A percentile compares a stretch with the other conserved stretches of the same genome.
Evolutionary conservation across 2,113 vertebrate species (phyloP).

Genomic region (Nymphicus hollandicus): DNA sequence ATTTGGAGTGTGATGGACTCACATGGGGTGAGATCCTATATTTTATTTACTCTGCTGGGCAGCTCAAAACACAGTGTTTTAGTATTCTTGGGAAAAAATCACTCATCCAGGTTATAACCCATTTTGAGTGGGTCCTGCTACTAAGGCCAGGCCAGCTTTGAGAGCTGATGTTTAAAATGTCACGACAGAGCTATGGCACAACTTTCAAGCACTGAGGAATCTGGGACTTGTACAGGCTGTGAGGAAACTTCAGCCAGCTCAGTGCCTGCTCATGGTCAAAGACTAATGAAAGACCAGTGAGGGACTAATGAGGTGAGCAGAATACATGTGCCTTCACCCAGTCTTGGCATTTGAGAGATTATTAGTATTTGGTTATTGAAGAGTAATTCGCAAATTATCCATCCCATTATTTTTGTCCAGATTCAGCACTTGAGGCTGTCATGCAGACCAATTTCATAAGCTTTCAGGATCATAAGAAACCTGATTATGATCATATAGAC

Average conservation of each 20-base stretch:
- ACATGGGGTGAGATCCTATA: not conserved
- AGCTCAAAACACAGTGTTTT: not conserved
- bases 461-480: not conserved
- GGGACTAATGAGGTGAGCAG: not conserved
- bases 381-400: not conserved
- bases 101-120: not conserved
- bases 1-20: not conserved
- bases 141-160: not conserved
- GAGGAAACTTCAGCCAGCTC: not conserved
- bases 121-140: not conserved
- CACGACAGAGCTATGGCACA: not conserved
- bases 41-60: not conserved
- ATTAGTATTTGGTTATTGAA: not conserved
- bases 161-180: not conserved
- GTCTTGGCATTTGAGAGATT: not conserved
- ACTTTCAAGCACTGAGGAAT: not conserved
- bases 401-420: not conserved
- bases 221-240: not conserved
- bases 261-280: accelerated
- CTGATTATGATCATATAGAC: not conserved
- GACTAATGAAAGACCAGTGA: not conserved
- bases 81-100: not conserved
- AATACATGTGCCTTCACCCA: not conserved
- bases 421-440: not conserved
- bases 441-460: not conserved